Evolutionary conservation across 2,888 invertebrate species (phyloP).

Genomic region (Lucinisca nassula): DNA sequence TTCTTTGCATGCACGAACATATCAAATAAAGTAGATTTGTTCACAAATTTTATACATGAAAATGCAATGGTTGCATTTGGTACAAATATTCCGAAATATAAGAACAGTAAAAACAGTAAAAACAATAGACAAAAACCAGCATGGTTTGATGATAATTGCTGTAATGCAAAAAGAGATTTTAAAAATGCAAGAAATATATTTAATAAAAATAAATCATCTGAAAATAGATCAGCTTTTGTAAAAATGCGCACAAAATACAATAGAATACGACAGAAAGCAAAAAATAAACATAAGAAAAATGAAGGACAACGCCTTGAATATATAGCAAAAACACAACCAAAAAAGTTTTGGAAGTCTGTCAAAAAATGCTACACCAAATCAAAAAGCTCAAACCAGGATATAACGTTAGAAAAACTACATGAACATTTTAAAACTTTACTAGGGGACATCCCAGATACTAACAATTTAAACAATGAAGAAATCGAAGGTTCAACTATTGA

Average conservation of each 20-base stretch:
- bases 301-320: neutral
- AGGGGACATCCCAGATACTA: neutral
- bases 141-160: neutral
- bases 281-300: neutral
- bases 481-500: neutral
- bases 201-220: constrained; percentile 1
- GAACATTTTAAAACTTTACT: constrained; percentile 15
- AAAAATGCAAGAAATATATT: constrained; percentile 29
- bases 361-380: constrained; percentile 5
- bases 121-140: neutral
- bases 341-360: constrained; percentile 20
- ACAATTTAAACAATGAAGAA: neutral
- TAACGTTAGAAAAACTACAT: neutral
- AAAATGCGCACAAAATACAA: constrained; percentile 9
- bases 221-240: constrained; percentile 4
- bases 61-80: neutral
- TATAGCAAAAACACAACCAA: constrained; percentile 13
- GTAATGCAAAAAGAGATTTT: neutral
- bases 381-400: neutral
- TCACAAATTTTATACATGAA: neutral
- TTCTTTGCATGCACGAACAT: neutral
- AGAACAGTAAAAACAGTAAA: neutral
- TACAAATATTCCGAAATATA: neutral
- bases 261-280: constrained; percentile 1
- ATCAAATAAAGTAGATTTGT: neutral